These are phyloP conservation scores for Drosophila nannoptera DNA, from an alignment of 1,140 invertebrate species.

Conservation along the genomic window DNA sequence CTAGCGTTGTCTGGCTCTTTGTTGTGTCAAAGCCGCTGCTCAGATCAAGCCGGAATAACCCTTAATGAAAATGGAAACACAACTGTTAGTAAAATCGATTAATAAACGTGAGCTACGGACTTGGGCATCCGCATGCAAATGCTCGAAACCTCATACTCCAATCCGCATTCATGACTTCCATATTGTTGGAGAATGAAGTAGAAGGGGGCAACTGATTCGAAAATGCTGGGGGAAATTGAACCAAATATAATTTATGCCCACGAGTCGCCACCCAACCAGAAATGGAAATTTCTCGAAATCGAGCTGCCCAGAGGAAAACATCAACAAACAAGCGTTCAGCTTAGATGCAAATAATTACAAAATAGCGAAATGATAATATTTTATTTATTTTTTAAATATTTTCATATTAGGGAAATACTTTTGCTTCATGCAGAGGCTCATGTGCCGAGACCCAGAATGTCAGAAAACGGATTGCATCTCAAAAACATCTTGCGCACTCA, in stretches of 20 bases:
- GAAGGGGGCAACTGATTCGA: neutral
- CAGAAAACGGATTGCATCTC: constrained; percentile 9
- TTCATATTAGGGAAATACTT: constrained; percentile 12
- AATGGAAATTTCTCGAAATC: constrained; percentile 37
- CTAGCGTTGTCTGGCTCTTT: constrained; percentile 30
- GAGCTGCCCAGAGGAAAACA: constrained; percentile 28
- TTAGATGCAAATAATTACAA: too few species aligned
- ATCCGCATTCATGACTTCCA: constrained; percentile 64
- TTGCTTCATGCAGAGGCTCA: neutral
- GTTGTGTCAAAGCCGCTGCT: constrained; percentile 34
- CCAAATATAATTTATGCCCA: constrained; percentile 71
- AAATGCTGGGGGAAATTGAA: constrained; percentile 8
- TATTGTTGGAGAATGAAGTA: constrained; percentile 14
- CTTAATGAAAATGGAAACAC: constrained; percentile 72
- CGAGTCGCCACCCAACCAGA: constrained; percentile 17
- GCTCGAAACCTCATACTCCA: neutral
- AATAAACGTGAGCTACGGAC: constrained; percentile 46
- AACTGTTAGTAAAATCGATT: constrained; percentile 72
- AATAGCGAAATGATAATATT: too few species aligned
- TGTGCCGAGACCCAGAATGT: constrained; percentile 14
- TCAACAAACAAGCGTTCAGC: constrained; percentile 5
- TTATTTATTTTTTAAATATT: too few species aligned
- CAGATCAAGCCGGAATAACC: constrained; percentile 74
- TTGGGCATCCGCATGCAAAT: constrained; percentile 5
- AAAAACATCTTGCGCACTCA: constrained; percentile 37